A percentile compares a stretch with the other conserved stretches of the same genome.
These are phyloP conservation scores for Oriolus oriolus DNA, from an alignment of 2,113 vertebrate genomes.

Conservation along the genomic window DNA sequence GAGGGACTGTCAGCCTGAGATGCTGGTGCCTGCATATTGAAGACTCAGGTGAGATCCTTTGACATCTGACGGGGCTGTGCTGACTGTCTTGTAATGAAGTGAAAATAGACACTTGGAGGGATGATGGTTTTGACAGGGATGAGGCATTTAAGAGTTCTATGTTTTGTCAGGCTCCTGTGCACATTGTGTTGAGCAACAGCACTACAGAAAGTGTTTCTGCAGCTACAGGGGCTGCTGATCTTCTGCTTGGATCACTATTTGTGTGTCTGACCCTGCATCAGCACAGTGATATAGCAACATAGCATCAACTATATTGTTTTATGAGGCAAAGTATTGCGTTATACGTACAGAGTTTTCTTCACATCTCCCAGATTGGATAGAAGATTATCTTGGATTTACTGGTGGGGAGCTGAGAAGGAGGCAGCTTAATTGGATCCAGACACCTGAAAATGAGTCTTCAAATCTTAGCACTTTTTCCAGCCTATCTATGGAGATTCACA, in stretches of 20 bases:
- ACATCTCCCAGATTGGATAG: neutral
- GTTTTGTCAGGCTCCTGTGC: neutral
- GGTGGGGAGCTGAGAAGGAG: neutral
- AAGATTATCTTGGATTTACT: neutral
- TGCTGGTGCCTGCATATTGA: neutral
- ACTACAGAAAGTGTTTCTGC: neutral
- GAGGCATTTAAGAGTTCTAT: neutral
- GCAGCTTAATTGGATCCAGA: neutral
- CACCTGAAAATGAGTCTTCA: neutral
- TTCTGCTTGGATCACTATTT: neutral
- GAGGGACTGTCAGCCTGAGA: neutral
- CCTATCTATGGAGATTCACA: neutral
- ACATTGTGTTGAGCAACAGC: neutral
- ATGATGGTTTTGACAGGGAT: neutral
- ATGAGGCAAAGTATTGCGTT: neutral
- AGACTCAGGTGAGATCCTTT: neutral
- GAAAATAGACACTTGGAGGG: neutral
- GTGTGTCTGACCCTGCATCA: neutral
- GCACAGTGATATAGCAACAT: neutral
- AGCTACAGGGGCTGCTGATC: neutral
- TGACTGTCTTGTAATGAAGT: neutral
- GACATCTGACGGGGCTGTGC: neutral
- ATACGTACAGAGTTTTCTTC: neutral
- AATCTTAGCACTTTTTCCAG: neutral
- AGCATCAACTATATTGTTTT: neutral